Evolutionary conservation across 2,113 vertebrate species (phyloP).

Genomic region (Caloenas nicobarica): DNA sequence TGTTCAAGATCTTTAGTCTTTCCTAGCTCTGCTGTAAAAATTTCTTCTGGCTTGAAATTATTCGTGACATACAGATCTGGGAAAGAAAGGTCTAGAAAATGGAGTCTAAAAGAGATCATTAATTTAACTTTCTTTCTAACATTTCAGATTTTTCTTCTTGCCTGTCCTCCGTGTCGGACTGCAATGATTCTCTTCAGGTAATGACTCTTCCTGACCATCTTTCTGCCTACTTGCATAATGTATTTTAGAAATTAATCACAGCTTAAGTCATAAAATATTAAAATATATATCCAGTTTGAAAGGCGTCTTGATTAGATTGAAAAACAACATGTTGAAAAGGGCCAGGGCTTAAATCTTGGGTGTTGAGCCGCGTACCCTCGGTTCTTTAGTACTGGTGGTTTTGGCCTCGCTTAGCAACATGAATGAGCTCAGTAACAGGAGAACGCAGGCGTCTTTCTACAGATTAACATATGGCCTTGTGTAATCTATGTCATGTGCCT

Average conservation of each 20-base stretch:
- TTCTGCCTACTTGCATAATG: background rate
- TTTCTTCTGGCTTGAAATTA: background rate
- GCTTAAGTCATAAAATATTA: background rate
- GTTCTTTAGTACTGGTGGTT: background rate
- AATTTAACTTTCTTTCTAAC: constrained; percentile 44
- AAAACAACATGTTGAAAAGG: background rate
- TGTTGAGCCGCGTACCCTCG: background rate
- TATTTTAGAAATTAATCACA: background rate
- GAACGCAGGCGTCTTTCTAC: background rate
- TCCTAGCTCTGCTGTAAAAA: background rate
- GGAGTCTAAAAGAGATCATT: background rate
- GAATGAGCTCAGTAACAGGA: background rate
- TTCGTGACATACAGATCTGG: background rate
- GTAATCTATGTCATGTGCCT: background rate
- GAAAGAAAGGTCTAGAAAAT: background rate
- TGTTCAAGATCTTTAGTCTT: background rate
- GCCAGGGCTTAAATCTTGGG: background rate
- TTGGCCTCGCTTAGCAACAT: background rate
- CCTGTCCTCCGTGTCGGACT: constrained; percentile 89
- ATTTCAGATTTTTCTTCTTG: constrained; percentile 94
- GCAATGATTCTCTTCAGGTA: constrained; percentile 93
- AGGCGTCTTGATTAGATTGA: background rate
- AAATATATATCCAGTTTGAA: background rate
- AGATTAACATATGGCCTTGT: background rate
- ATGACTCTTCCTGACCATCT: background rate